Conservation (phyloP, 1,140 invertebrate genomes). For the Pentalonia nigronervosa region DNA sequence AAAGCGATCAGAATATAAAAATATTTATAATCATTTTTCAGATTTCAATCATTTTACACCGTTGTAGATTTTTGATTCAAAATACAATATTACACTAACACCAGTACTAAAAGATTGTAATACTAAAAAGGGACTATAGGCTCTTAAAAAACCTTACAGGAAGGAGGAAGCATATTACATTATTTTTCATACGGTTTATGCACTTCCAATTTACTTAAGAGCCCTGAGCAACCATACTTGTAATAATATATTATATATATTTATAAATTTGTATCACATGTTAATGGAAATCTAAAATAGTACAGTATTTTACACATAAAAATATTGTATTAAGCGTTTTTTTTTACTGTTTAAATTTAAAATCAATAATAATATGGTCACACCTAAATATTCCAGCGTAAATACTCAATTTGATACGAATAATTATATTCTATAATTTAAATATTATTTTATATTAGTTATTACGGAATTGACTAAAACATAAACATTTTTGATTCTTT, state of each 20-base stretch:
- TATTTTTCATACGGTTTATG: constrained; percentile 34
- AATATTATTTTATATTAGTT: neutral
- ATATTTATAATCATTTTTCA: neutral
- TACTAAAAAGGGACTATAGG: neutral
- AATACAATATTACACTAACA: neutral
- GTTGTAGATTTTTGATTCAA: neutral
- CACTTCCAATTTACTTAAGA: constrained; percentile 24
- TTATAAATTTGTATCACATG: neutral
- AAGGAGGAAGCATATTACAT: neutral
- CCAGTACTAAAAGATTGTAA: neutral
- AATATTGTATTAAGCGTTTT: neutral
- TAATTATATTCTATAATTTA: neutral
- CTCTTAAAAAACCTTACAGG: neutral
- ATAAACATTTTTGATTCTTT: too few relatives aligned
- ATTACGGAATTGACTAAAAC: neutral
- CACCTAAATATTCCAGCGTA: neutral
- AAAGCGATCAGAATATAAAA: neutral
- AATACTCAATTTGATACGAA: neutral
- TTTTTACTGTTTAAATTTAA: neutral
- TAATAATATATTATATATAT: constrained; percentile 12
- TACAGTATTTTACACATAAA: neutral
- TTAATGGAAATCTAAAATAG: neutral
- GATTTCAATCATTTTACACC: neutral
- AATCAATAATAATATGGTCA: neutral
- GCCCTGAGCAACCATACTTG: neutral